Percentiles rank a stretch among this genome's conserved stretches.
These are phyloP conservation scores for Notiomystis cincta DNA, from an alignment of 2,113 vertebrate genomes.

Conservation along the genomic window DNA sequence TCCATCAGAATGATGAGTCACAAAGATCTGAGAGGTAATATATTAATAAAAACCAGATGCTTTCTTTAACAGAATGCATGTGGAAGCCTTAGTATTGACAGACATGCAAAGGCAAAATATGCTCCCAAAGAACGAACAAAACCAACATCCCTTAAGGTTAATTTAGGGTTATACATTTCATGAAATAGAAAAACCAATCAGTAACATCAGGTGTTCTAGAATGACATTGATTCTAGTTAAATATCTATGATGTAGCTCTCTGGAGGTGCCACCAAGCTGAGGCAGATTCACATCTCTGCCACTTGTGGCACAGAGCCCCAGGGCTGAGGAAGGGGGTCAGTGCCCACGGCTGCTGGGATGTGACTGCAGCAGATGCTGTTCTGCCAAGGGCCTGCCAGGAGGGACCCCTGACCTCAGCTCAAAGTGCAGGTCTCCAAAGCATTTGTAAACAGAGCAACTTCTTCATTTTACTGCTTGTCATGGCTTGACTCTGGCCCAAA, in stretches of 20 bases:
- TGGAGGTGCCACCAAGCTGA: background rate
- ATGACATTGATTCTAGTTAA: background rate
- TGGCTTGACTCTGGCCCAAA: too few relatives aligned
- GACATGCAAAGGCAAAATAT: background rate
- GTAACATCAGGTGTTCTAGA: background rate
- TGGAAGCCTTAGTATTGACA: background rate
- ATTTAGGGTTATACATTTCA: background rate
- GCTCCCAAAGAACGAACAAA: background rate
- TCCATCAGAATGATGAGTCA: background rate
- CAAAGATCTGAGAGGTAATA: background rate
- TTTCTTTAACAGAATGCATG: background rate
- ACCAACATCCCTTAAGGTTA: background rate
- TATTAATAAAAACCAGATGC: background rate
- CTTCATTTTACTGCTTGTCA: too few relatives aligned
- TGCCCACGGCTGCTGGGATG: background rate
- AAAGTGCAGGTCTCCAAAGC: background rate
- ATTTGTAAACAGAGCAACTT: background rate
- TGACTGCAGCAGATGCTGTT: constrained; percentile 16
- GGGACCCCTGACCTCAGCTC: background rate
- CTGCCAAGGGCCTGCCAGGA: background rate
- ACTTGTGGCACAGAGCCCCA: background rate
- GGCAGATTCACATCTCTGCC: background rate
- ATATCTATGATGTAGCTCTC: background rate
- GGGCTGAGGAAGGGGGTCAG: background rate
- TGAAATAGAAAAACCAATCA: background rate